These are phyloP conservation scores for Tautogolabrus adspersus DNA, from an alignment of 2,113 vertebrate species.

Conservation along the genomic window DNA sequence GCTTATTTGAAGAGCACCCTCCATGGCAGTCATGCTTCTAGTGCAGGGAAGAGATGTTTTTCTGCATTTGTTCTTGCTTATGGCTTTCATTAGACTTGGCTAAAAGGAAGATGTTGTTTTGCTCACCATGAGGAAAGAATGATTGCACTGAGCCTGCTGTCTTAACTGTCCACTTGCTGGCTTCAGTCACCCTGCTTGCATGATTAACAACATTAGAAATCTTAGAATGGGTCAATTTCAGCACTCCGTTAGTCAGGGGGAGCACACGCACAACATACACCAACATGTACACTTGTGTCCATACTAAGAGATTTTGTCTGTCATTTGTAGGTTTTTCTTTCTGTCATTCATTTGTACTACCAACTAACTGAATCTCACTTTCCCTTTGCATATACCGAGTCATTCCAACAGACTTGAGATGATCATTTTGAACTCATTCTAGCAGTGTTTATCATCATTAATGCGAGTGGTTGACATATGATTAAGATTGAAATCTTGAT, in stretches of 20 bases:
- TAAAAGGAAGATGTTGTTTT: conserved; percentile 41
- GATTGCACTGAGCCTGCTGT: background rate
- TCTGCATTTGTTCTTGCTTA: conserved; percentile 38
- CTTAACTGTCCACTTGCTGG: conserved; percentile 16
- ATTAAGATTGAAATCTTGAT: background rate
- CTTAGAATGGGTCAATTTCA: background rate
- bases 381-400: conserved; percentile 21
- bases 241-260: background rate
- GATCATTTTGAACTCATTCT: conserved; percentile 26
- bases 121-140: conserved; percentile 3
- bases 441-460: background rate
- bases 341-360: conserved; percentile 13
- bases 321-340: conserved; percentile 10
- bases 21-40: conserved; percentile 27
- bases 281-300: background rate
- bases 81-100: conserved; percentile 10
- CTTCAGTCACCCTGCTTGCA: conserved; percentile 54
- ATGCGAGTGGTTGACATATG: background rate
- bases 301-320: background rate
- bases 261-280: background rate
- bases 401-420: conserved; percentile 3
- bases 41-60: conserved; percentile 44
- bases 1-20: conserved; percentile 17
- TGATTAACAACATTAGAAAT: conserved; percentile 53
- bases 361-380: conserved; percentile 18